These are phyloP conservation scores for Dryomyza anilis DNA, from an alignment of 2,888 invertebrate species.

Conservation along the genomic window DNA sequence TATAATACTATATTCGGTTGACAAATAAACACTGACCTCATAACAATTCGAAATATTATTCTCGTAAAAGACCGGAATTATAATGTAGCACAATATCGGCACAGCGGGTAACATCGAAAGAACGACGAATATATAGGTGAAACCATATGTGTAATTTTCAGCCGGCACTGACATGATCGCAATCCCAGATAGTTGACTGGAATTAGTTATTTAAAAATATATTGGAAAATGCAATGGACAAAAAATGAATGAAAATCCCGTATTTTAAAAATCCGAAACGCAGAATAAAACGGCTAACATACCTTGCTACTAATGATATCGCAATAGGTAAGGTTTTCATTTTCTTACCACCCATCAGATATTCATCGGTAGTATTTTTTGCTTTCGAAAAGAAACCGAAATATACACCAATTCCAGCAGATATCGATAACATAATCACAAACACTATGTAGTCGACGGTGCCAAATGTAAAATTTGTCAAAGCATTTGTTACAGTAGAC, in stretches of 20 bases:
- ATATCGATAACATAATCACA: conserved; percentile 62
- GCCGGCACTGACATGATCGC: conserved; percentile 65
- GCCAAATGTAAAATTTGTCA: conserved; percentile 45
- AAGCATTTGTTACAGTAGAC: not conserved
- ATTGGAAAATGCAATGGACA: not conserved
- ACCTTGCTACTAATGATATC: conserved; percentile 68
- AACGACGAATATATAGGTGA: conserved; percentile 59
- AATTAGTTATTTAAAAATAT: conserved; percentile 18
- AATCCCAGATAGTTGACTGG: conserved; percentile 65
- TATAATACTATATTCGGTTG: not conserved
- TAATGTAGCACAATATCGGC: conserved; percentile 54
- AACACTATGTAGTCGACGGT: conserved; percentile 66
- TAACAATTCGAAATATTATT: conserved; percentile 63
- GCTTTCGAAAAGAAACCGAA: conserved; percentile 64
- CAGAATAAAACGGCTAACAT: conserved; percentile 34
- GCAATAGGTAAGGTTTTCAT: conserved; percentile 68
- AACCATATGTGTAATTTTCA: conserved; percentile 64
- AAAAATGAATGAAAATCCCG: not conserved
- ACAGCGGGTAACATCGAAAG: conserved; percentile 58
- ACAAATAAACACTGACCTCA: conserved; percentile 51
- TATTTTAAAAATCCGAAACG: not conserved
- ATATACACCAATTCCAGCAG: conserved; percentile 66
- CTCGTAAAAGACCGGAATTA: conserved; percentile 63
- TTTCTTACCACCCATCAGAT: conserved; percentile 65
- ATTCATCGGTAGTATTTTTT: conserved; percentile 64